phyloP scores from a whole-genome alignment of 2,797 vertebrate species.

The Tauraco hartlaubi region DNA sequence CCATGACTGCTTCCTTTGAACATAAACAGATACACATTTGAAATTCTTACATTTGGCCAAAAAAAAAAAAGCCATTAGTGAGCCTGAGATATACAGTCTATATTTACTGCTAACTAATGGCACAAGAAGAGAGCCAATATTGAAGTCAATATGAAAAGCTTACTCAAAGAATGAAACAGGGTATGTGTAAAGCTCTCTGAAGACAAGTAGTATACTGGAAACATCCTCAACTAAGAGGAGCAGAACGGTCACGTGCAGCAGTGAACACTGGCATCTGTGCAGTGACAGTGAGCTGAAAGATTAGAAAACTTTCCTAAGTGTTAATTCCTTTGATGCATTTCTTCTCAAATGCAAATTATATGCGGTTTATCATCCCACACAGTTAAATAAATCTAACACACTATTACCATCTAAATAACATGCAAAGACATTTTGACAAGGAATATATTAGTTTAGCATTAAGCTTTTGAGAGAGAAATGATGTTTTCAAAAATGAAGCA shows the following conservation, averaged over 20 bases:
- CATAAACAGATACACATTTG: neutral
- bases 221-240: neutral
- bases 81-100: neutral
- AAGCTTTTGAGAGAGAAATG: neutral
- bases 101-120: neutral
- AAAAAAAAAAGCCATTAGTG: neutral
- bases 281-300: conserved; percentile 36
- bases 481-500: neutral
- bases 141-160: neutral
- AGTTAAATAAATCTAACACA: conserved; percentile 41
- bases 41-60: neutral
- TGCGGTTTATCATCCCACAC: conserved; percentile 2
- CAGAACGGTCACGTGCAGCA: neutral
- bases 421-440: conserved; percentile 55
- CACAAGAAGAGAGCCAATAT: neutral
- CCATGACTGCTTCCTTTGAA: neutral
- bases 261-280: neutral
- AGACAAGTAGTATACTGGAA: neutral
- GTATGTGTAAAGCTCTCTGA: conserved; percentile 5
- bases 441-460: conserved; percentile 19
- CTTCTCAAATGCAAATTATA: conserved; percentile 67
- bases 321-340: conserved; percentile 61
- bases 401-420: conserved; percentile 57
- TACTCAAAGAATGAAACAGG: neutral
- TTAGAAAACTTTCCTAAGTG: conserved; percentile 56